phyloP scores from a whole-genome alignment of 2,113 vertebrate genomes.

The Arizona elegans region DNA sequence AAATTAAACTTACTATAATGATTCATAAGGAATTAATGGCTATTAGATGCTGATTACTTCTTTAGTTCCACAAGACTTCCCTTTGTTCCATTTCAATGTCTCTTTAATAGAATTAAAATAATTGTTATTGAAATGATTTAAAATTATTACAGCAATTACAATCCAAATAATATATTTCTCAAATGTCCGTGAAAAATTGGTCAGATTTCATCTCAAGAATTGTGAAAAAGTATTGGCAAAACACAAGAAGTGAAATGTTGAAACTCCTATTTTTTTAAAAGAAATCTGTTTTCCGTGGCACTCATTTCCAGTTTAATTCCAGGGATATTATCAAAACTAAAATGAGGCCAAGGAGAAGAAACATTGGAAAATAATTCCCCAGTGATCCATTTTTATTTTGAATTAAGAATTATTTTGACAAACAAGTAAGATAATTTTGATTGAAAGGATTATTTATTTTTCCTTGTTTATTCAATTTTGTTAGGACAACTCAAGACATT shows the following conservation, averaged over 20 bases:
- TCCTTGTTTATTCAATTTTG: neutral
- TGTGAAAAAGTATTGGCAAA: neutral
- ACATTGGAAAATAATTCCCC: neutral
- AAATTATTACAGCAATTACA: neutral
- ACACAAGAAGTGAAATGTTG: neutral
- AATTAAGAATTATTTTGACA: neutral
- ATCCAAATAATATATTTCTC: neutral
- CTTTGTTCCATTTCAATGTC: neutral
- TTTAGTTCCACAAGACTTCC: neutral
- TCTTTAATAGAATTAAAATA: neutral
- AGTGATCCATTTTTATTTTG: neutral
- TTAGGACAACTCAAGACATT: neutral
- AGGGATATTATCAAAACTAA: neutral
- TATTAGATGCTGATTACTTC: neutral
- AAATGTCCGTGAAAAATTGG: neutral
- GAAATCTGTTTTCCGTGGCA: neutral
- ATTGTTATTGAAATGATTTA: neutral
- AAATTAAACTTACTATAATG: neutral
- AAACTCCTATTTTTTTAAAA: neutral
- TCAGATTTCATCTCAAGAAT: neutral
- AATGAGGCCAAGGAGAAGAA: neutral
- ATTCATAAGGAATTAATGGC: neutral
- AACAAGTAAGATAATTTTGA: neutral
- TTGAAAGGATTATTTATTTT: neutral
- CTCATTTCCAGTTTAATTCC: neutral